A percentile compares a stretch with the other conserved stretches of the same genome.
phyloP scores from a whole-genome alignment of 2,113 vertebrate genomes.

The Struthidea cinerea region DNA sequence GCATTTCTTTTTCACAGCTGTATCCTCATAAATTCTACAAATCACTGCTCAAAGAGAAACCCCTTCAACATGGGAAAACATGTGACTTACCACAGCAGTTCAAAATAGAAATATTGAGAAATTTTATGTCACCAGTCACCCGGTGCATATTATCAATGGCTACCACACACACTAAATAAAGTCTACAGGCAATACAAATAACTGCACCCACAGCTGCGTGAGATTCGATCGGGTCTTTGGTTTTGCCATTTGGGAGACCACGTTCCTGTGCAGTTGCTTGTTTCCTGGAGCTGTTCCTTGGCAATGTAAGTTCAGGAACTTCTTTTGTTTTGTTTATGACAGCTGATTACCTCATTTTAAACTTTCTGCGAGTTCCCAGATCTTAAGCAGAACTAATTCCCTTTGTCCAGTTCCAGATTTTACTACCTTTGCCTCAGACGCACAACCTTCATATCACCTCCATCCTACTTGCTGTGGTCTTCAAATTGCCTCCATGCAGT shows the following conservation, averaged over 20 bases:
- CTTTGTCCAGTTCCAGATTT: neutral
- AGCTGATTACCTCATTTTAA: neutral
- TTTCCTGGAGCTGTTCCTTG: neutral
- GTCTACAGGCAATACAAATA: neutral
- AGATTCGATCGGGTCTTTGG: rapidly evolving
- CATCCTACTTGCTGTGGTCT: neutral
- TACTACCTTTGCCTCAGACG: neutral
- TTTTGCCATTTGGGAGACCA: neutral
- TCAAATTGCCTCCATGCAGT: neutral
- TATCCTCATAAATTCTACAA: neutral
- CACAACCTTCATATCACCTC: neutral
- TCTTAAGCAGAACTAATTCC: neutral
- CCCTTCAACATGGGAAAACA: neutral
- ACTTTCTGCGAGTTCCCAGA: neutral
- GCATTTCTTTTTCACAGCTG: neutral
- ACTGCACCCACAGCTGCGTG: rapidly evolving
- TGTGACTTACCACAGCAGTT: neutral
- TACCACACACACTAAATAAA: neutral
- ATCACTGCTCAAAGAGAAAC: neutral
- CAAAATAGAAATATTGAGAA: neutral
- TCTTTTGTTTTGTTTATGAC: neutral
- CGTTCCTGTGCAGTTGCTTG: rapidly evolving
- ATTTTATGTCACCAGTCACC: neutral
- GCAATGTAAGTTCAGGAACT: neutral
- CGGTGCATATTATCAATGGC: neutral